Conservation (phyloP, 2,113 vertebrate genomes). For the Pangasianodon hypophthalmus region DNA sequence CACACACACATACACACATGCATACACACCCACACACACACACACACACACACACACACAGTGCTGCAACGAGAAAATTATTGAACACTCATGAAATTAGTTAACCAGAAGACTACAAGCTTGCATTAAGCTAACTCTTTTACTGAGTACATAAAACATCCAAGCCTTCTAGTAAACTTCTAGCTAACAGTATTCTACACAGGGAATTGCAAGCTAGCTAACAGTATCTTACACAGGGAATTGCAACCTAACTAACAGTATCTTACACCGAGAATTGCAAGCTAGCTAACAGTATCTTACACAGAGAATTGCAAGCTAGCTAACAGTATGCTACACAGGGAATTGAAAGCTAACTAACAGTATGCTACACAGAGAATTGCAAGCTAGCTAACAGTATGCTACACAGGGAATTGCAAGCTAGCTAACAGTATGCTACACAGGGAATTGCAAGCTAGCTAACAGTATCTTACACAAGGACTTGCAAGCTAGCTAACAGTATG, state of each 20-base stretch:
- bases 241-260: not conserved
- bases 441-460: not conserved
- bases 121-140: not conserved
- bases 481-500: not conserved
- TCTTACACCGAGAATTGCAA: no score
- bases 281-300: no score
- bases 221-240: no score
- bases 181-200: not conserved
- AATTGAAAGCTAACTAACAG: not conserved
- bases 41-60: conserved; percentile 9
- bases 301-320: no score
- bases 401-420: not conserved
- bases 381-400: not conserved
- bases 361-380: not conserved
- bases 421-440: not conserved
- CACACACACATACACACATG: conserved; percentile 10
- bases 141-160: not conserved
- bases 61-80: not conserved
- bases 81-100: not conserved
- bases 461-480: no score
- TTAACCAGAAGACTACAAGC: not conserved
- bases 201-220: not conserved
- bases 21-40: conserved; percentile 2
- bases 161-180: not conserved
- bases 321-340: not conserved